Base-by-base conservation (phyloP, 2,888 invertebrate genomes). In the Xestia xanthographa region DNA sequence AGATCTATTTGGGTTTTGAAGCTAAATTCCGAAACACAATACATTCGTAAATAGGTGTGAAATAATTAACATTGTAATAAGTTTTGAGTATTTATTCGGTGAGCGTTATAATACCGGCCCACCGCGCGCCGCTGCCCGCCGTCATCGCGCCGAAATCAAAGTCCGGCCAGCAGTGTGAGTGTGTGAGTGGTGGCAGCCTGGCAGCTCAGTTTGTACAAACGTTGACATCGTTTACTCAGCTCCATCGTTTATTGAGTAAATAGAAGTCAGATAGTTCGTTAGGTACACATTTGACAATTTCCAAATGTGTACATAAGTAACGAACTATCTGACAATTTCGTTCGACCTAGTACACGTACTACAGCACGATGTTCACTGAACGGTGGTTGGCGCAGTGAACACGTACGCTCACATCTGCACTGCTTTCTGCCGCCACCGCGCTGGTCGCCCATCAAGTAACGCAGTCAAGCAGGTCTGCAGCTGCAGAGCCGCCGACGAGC, bases 61-160 rank as follows among this genome's bases (percentile, higher is more conserved):
- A 62, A 50, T 66, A 72, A 72, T 80, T 67, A 48, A 48, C 66
- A 62, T 79, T 26, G 29, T 63, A 67, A 41, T 77, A 67, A 11
- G 11, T 63, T 53, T 53, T 53, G 34, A 17, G 11, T 58, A 58
- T 48, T 66, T 34, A 66, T 22, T 58, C 50, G 8, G 41, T 34
- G 41, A 69, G 4, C 45, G 43, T n/a, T n/a, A 8, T 17, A 17
- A 0, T 1, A 4, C 20, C 50, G 29, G 50, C 0, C 3, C 26
- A 56, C 9, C 17, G 45, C 58, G 50, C 34, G 6, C 20, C 29
- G 29, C 48, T 41, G 41, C 29, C 22, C 22, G 53, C 6, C 68
- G 56, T 20, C 5, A 9, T 12, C 66, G 34, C 41, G n/a, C 17
- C 45, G 38, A 6, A 41, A 11, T 65, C 77, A 50, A 77, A 77